Evolutionary conservation across 2,888 invertebrate species (phyloP).

Genomic region (Pteria penguin): DNA sequence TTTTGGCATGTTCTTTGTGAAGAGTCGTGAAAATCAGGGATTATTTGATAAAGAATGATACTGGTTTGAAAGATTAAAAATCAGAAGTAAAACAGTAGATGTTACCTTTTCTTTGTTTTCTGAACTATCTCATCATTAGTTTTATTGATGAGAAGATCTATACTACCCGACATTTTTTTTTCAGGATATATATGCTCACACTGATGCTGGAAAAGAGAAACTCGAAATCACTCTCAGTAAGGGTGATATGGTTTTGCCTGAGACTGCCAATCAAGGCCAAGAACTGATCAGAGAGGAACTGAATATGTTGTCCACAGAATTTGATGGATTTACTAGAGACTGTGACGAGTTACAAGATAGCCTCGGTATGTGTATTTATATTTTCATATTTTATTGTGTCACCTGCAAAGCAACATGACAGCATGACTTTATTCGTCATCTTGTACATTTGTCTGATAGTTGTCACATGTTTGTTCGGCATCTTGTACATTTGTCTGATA

Average conservation of each 20-base stretch:
- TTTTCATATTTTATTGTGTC: too few species aligned
- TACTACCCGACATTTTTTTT: too few species aligned
- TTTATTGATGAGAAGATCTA: too few species aligned
- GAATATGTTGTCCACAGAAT: constrained; percentile 67
- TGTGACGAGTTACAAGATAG: constrained; percentile 62
- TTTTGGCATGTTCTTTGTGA: neutral
- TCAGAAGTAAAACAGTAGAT: too few species aligned
- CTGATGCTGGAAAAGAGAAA: constrained; percentile 89
- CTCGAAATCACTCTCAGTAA: constrained; percentile 88
- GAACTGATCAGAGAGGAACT: constrained; percentile 82
- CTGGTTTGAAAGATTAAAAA: too few species aligned
- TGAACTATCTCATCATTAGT: too few species aligned
- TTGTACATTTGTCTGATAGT: too few species aligned
- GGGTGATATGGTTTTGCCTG: constrained; percentile 84
- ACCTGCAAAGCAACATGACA: too few species aligned
- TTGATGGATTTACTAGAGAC: constrained; percentile 69
- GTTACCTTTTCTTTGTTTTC: too few species aligned
- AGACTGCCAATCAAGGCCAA: constrained; percentile 90
- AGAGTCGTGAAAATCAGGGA: neutral
- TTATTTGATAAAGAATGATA: neutral
- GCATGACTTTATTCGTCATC: too few species aligned
- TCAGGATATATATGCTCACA: constrained; percentile 87
- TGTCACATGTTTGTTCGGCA: too few species aligned
- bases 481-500: too few species aligned
- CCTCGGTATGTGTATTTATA: constrained; percentile 54